Base-by-base conservation (phyloP, 2,113 vertebrate genomes). In the Dromiciops gliroides region DNA sequence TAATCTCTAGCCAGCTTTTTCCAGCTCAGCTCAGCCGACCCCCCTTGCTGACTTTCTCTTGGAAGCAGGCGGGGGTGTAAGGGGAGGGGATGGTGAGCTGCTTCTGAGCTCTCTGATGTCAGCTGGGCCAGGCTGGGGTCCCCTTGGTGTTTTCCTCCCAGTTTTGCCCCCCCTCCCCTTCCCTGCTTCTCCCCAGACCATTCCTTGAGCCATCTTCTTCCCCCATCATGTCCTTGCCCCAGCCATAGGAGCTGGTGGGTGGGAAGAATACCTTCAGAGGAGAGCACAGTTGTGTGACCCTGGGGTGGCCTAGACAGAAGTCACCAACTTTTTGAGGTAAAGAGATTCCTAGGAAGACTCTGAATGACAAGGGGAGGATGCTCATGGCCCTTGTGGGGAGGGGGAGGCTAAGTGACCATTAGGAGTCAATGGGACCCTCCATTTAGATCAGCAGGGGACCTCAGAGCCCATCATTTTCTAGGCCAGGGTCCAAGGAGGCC, bases 1-100 rank as follows among this genome's bases (percentile, higher is more conserved):
- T 97, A 95, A 96, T 97, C 94, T 97, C 90, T 53, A 56, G 92
- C 97, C 91, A 94, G 97, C 95, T 97, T 97, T 96, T 93, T 91
- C 90, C 8, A 12, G 95, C 90, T 97, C 96, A 37, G 91, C 75
- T 75, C 89, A 8, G 83, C 94, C 60, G 91, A 28, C 51, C 93
- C 75, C 89, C 60, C 53, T 52, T 67, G 60, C 60, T 1, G 31
- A 67, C 60, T 67, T 93, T 95, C 50, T 60, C 94, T 95, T 89
- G 56, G 19, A 14, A 75, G 90, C 5, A 1, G 60, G 50, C 10
- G 50, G 67, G 60, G 37, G 37, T 19, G 67, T 67, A n/a, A n/a
- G 37, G 67, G 67, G 37, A n/a, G 48, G 48, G 37, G 52, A 25
- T 23, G 3, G 4, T 5, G 16, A 92, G 22, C 11, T 92, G 50